Base-by-base conservation (phyloP, 2,797 vertebrate species). In the Tapirus indicus region DNA sequence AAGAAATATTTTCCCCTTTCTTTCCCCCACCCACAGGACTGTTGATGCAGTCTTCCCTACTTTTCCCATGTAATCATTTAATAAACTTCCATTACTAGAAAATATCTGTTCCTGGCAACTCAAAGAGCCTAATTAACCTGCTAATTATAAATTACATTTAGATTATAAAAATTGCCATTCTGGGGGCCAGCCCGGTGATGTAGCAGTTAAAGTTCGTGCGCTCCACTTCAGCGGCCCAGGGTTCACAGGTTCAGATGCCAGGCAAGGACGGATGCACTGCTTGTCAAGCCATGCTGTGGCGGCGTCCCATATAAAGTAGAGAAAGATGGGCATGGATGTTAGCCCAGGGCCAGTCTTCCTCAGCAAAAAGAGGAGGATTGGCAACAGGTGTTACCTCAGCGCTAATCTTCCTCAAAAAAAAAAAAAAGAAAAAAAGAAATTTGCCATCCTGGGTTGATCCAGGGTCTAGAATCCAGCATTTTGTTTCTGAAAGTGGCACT, bases 401-500 rank as follows among this genome's bases (percentile, higher is more conserved):
- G 38, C 38, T 38, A 38, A 38, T 38, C 38, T 38, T 38, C 38
- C 38, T 38, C 38, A 38, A 38, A 38, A 38, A 38, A 38, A 38
- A 38, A 38, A 38, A 38, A 38, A 38, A 38, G 4, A 4, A 38
- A 38, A 38, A 38, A 38, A 38, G 38, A 38, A 38, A 38, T 38
- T 27, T 32, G 18, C 68, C 64, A 58, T 44, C 58, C 32, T 80
- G 41, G 29, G 27, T 71, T 64, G 71, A 68, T 21, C 21, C 18
- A 54, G 27, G 13, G 7, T 66, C 56, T 91, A 35, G 66, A 80
- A 95, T 23, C 5, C 27, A 72, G 69, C 35, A 56, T 62, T 93
- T 95, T 88, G 44, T 79, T 88, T 79, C 78, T 91, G 84, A 75
- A 80, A 92, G 38, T 56, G 74, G 78, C 88, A 60, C 1, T 5